phyloP scores from a whole-genome alignment of 2,888 invertebrate species.

The Peribatodes rhomboidaria region DNA sequence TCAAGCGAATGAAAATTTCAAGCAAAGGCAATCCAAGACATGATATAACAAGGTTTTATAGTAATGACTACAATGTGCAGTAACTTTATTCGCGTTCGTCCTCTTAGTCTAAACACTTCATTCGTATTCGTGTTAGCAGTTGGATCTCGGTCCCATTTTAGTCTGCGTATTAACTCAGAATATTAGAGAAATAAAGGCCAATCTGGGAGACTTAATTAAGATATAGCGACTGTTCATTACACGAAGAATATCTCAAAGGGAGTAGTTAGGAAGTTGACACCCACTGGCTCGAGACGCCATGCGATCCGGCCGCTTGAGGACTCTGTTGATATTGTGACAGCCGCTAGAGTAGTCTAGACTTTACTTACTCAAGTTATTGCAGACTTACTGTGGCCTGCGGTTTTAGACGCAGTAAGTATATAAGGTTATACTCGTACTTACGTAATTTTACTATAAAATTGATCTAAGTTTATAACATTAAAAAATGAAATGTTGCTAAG shows the following conservation, averaged over 20 bases:
- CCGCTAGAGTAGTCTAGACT: neutral
- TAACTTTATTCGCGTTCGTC: no score
- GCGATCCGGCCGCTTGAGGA: conserved; percentile 1
- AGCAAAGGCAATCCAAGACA: no score
- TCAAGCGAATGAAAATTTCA: no score
- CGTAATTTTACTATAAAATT: no score
- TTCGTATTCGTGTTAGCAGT: no score
- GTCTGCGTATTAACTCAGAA: conserved; percentile 17
- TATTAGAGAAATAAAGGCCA: conserved; percentile 34
- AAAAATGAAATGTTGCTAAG: no score
- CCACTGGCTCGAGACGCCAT: neutral
- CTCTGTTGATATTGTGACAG: neutral
- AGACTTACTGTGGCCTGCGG: neutral
- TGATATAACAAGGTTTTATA: no score
- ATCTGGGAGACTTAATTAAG: conserved; percentile 34
- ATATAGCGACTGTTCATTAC: conserved; percentile 32
- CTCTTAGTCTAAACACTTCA: neutral
- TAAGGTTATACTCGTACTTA: neutral
- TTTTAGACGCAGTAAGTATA: neutral
- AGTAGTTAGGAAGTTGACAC: conserved; percentile 16
- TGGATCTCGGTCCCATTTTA: neutral
- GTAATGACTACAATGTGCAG: no score
- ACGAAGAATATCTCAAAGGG: conserved; percentile 29
- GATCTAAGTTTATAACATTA: no score
- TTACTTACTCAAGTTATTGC: neutral